Evolutionary conservation across 2,113 vertebrate species (phyloP), one percentile per base, ranked within the genome.

Genomic region (Stigmatopora argus): DNA sequence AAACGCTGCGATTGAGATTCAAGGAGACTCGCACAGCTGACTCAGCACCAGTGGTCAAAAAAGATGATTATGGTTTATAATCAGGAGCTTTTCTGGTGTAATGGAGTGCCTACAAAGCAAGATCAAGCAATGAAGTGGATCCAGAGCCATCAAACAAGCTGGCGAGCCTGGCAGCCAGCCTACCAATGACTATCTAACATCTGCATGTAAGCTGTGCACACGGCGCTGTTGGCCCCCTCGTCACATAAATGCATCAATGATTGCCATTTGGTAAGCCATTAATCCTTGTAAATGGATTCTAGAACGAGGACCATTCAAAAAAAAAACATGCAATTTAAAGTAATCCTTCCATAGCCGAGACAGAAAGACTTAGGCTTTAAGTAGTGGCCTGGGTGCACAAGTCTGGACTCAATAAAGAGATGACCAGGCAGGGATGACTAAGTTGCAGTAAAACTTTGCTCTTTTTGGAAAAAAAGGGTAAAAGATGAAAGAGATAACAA

Each of bases 271-370:
- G 84, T 88, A 89, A 90, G 85, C 87, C 85, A 87, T 88, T 89
- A 87, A 91, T 90, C 88, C 83, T 77, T 81, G 87, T 88, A 87
- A 91, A 91, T 89, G 86, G 85, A 90, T 87, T 89, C 83, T 71
- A 82, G 86, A 89, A 84, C 78, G 85, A 81, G 74, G 73, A 74
- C 83, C 85, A 90, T 91, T 86, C 79, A 88, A 81, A 84, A 88
- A 86, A 77, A 73, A 76, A 64, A 74, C 79, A 87, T 77, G 78
- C 76, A 83, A 87, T 89, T 88, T 86, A 77, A 87, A 86, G 83
- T 90, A 88, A 85, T 88, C 83, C 78, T 79, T 82, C 82, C 78
- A 81, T 64, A 85, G 75, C 78, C 15, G 75, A 83, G 82, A 82
- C 70, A 81, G 80, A 82, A 80, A 80, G 77, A 84, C 77, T 80